These are phyloP conservation scores for Spialia ferax DNA, from an alignment of 2,888 invertebrate species.

Conservation along the genomic window DNA sequence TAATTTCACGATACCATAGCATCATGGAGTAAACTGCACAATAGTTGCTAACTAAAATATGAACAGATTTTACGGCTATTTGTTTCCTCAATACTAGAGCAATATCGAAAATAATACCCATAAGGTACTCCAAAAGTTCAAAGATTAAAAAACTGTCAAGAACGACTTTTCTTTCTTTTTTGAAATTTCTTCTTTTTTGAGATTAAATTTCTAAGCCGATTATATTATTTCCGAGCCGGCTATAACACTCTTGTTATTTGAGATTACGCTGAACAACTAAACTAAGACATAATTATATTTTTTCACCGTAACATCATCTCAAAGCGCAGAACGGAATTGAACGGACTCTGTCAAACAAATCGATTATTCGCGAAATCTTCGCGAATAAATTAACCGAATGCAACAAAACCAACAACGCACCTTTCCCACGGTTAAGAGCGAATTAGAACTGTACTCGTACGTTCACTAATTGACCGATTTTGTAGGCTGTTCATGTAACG, in stretches of 20 bases:
- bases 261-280: neutral
- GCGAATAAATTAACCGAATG: slow-evolving; percentile 56
- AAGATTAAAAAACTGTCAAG: too few species aligned
- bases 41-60: too few species aligned
- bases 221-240: neutral
- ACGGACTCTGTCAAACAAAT: slow-evolving; percentile 65
- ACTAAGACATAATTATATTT: slow-evolving; percentile 52
- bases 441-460: slow-evolving; percentile 47
- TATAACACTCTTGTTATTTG: neutral
- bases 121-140: too few species aligned
- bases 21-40: too few species aligned
- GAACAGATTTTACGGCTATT: too few species aligned
- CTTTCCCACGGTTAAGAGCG: slow-evolving; percentile 70
- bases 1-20: slow-evolving; percentile 46
- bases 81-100: too few species aligned
- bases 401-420: slow-evolving; percentile 56
- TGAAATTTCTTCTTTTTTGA: too few species aligned
- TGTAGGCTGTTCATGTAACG: slow-evolving; percentile 41
- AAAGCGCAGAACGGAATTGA: slow-evolving; percentile 71
- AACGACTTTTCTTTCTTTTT: too few species aligned
- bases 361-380: slow-evolving; percentile 66
- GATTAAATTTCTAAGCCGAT: too few species aligned
- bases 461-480: slow-evolving; percentile 49
- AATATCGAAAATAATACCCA: too few species aligned
- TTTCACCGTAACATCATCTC: slow-evolving; percentile 59